Percentiles rank a stretch among this genome's conserved stretches.
Evolutionary conservation across 2,797 vertebrate genomes (phyloP).

Genomic region (Champsocephalus gunnari): DNA sequence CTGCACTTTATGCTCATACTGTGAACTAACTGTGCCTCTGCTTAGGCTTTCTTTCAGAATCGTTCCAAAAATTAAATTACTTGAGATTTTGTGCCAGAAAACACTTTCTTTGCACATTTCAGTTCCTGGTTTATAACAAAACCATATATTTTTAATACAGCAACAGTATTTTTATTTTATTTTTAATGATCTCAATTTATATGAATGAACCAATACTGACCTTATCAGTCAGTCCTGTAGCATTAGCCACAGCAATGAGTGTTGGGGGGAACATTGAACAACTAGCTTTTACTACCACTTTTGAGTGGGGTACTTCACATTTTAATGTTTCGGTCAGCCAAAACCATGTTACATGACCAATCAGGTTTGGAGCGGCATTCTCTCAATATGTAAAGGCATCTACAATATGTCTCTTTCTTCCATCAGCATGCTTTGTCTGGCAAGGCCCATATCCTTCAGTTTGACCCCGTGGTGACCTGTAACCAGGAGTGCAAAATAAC

Average conservation of each 20-base stretch:
- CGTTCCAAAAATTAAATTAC: background rate
- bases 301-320: too few species aligned
- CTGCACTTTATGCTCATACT: background rate
- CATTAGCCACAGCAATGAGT: background rate
- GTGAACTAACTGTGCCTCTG: background rate
- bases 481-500: conserved; percentile 92
- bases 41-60: background rate
- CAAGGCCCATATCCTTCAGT: conserved; percentile 85
- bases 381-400: background rate
- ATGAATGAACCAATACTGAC: background rate
- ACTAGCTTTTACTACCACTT: background rate
- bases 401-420: conserved; percentile 4
- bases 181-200: too few species aligned
- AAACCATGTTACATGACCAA: background rate
- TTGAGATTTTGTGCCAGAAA: background rate
- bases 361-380: background rate
- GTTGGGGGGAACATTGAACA: background rate
- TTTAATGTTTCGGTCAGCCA: background rate
- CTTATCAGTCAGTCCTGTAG: background rate
- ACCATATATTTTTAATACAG: background rate
- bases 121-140: background rate
- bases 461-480: conserved; percentile 89
- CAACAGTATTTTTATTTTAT: too few species aligned
- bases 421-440: conserved; percentile 87
- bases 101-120: background rate